phyloP scores from a whole-genome alignment of 92 coral and sea anemone genomes.

The Montipora capitata region DNA sequence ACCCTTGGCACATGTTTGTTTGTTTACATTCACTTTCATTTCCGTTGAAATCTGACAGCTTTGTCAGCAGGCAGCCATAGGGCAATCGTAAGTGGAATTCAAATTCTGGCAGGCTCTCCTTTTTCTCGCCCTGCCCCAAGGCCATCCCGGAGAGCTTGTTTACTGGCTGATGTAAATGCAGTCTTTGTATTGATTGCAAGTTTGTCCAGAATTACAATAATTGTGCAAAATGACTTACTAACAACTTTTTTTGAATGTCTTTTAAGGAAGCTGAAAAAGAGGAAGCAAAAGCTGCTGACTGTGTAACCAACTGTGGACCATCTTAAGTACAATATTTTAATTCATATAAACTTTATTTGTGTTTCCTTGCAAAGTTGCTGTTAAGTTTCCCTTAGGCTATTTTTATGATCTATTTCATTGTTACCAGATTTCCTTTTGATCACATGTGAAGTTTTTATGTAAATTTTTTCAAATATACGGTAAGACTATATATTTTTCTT shows the following conservation, averaged over 20 bases:
- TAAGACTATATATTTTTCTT: no score
- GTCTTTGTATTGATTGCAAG: no score
- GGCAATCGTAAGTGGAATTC: no score
- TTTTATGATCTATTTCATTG: constrained; percentile 22
- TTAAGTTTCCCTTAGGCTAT: constrained; percentile 19
- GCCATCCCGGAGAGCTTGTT: no score
- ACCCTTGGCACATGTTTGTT: no score
- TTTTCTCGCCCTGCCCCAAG: no score
- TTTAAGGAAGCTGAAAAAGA: constrained; percentile 11
- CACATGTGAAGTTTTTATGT: constrained; percentile 11
- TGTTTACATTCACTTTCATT: no score
- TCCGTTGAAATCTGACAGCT: no score
- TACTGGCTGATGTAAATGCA: no score
- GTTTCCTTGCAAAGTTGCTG: constrained; percentile 20
- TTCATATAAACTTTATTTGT: not conserved
- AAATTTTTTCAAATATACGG: not conserved
- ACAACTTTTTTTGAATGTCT: not conserved
- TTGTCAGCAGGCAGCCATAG: no score
- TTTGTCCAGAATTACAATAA: not conserved
- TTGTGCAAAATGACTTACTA: constrained; percentile 7
- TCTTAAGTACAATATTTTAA: constrained; percentile 11
- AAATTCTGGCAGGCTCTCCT: no score
- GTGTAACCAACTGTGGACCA: constrained; percentile 10
- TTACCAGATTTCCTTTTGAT: constrained; percentile 14
- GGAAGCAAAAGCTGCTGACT: not conserved